Evolutionary conservation across 2,888 invertebrate genomes (phyloP), one percentile per base, ranked within the genome.

Genomic region (Amphipyra berbera): DNA sequence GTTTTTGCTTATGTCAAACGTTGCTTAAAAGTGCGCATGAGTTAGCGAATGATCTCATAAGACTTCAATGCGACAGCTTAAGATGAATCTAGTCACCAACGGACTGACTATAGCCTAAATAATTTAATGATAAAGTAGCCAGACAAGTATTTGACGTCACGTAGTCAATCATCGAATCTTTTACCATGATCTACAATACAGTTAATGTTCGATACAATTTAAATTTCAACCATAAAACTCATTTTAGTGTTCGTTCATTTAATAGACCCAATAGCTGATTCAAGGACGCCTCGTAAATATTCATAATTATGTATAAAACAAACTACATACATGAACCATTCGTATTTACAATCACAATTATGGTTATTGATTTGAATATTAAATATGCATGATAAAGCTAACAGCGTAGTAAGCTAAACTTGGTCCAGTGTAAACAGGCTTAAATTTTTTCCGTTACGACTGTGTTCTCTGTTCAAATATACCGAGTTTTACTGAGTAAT

Each of bases 231-330:
- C 52, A 54, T 53, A 65, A 56, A 56, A 60, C 12, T 56, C 60
- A 54, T 47, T 38, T 48, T 46, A 60, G 37, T 40, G 42, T 56
- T 48, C 40, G 58, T 69, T 58, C 47, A 48, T 60, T 55, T 42
- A 61, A 55, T 69, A 37, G 30, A 6, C 6, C 30, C 30, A 30
- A 30, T 30, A 7, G 30, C 30, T 50, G 54, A 57, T 50, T 35
- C 64, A 68, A 62, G 57, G 76, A 21, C 72, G 47, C 6, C 50
- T 68, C 55, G 70, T 69, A 15, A 64, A 60, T 76, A 63, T 61
- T 62, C 42, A 67, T 60, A 47, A 48, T 45, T 13, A 14, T 2
- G 21, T 7, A 45, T 47, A 61, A 46, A n/a, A 33, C 54, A 42
- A 59, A 61, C 57, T 21, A 58, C 27, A 48, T 30, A 30, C 30